Evolutionary conservation across 2,888 invertebrate genomes (phyloP), one percentile per base, ranked within the genome.

Genomic region (Corythucha ciliata): DNA sequence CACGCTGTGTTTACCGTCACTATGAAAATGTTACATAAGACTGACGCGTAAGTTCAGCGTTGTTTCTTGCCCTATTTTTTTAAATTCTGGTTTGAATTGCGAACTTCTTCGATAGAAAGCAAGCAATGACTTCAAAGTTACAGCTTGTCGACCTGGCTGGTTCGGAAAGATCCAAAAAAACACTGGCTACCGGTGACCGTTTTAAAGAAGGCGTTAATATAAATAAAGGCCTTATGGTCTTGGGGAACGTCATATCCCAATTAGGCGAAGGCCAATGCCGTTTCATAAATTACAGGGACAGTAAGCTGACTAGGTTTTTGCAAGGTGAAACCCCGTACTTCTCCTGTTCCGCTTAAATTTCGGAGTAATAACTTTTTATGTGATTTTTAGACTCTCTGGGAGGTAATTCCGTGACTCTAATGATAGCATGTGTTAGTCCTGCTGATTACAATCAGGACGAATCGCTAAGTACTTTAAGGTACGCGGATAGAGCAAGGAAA

Each of bases 351-450:
- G n/a, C n/a, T n/a, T n/a, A n/a, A n/a, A n/a, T n/a, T n/a, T n/a
- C n/a, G n/a, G n/a, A n/a, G n/a, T n/a, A n/a, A n/a, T n/a, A n/a
- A n/a, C n/a, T n/a, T n/a, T n/a, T n/a, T n/a, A n/a, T n/a, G n/a
- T n/a, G n/a, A n/a, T n/a, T n/a, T n/a, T n/a, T 68, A 83, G 93
- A 93, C 73, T 92, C 92, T 5, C 73, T 94, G 7, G 94, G 94
- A n/a, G 94, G 94, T 1, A 94, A 93, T 66, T 91, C 91, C 0
- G 77, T 90, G 25, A 94, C 94, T 0, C 66, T 94, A 12, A 94
- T 94, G 93, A 84, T 96, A 52, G 94, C 94, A 0, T 96, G 94
- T 67, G 81, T 93, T 0, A 91, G 91, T 64, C 94, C 94, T 0
- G 92, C 94, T 0, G 77, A 78, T 64, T 68, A 70, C 41, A 77